These are phyloP conservation scores for Apodemus agrarius DNA, from an alignment of 2,797 vertebrate genomes.

Conservation along the genomic window DNA sequence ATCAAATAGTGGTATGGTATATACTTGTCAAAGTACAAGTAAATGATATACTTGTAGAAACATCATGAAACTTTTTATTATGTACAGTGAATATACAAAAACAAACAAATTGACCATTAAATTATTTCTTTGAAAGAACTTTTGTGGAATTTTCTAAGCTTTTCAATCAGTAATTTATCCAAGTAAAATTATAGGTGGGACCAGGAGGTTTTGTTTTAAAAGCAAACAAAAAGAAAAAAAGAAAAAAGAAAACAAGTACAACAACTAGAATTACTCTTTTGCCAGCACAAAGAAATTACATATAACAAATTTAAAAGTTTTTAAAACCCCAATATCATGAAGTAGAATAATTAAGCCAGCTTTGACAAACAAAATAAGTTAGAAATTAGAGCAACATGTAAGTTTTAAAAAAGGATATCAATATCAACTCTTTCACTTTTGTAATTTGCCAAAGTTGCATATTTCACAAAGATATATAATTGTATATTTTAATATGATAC, in stretches of 20 bases:
- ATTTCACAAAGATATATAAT: background rate
- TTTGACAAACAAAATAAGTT: background rate
- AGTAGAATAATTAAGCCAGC: background rate
- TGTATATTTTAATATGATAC: background rate
- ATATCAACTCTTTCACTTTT: background rate
- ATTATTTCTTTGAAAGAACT: background rate
- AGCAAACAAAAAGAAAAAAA: too few species aligned
- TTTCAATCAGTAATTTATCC: background rate
- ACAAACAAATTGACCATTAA: background rate
- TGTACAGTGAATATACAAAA: background rate
- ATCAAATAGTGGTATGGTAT: background rate
- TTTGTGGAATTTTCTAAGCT: background rate
- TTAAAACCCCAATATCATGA: background rate
- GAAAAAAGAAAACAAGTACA: background rate
- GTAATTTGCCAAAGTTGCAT: background rate
- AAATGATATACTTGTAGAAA: background rate
- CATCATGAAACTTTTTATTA: background rate
- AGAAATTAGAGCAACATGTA: background rate
- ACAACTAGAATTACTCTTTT: background rate
- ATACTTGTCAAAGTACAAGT: background rate
- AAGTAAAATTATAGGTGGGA: background rate
- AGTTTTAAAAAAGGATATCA: background rate
- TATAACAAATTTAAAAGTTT: background rate
- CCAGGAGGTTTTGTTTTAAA: background rate
- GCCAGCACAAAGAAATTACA: background rate